phyloP scores from a whole-genome alignment of 2,888 invertebrate genomes.

The Plebejus argus region DNA sequence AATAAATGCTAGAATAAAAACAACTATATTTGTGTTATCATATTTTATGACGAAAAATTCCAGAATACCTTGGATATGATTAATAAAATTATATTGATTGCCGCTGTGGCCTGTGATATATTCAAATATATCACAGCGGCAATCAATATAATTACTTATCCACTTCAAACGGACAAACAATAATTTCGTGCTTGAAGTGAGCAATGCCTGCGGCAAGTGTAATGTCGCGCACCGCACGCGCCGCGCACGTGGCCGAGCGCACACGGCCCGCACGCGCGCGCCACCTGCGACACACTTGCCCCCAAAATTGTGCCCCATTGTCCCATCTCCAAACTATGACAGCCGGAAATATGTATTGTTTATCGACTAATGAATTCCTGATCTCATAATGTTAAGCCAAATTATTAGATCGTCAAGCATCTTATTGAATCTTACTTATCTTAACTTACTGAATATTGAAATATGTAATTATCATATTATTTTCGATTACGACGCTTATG shows the following conservation, averaged over 20 bases:
- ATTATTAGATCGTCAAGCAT: not conserved
- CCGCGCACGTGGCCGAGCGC: conserved; percentile 51
- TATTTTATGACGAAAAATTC: too few species aligned
- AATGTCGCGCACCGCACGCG: conserved; percentile 52
- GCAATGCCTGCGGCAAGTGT: conserved; percentile 66
- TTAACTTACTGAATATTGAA: not conserved
- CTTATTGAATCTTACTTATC: too few species aligned
- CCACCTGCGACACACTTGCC: conserved; percentile 55
- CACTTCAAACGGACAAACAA: conserved; percentile 47
- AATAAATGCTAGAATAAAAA: too few species aligned
- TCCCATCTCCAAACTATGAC: conserved; percentile 8
- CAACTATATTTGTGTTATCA: too few species aligned
- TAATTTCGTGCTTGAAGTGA: conserved; percentile 60
- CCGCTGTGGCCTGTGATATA: too few species aligned
- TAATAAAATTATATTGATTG: not conserved
- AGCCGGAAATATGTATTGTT: conserved; percentile 4
- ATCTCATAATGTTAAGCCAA: not conserved
- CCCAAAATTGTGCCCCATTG: conserved; percentile 4
- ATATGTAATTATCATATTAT: not conserved
- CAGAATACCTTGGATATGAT: too few species aligned
- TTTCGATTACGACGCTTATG: not conserved
- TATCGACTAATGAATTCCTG: not conserved
- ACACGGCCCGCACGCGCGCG: conserved; percentile 57
- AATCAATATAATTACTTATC: conserved; percentile 25
- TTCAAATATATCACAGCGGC: conserved; percentile 44